Conservation (phyloP, 2,888 invertebrate genomes). For the Macroteleia sp. region DNA sequence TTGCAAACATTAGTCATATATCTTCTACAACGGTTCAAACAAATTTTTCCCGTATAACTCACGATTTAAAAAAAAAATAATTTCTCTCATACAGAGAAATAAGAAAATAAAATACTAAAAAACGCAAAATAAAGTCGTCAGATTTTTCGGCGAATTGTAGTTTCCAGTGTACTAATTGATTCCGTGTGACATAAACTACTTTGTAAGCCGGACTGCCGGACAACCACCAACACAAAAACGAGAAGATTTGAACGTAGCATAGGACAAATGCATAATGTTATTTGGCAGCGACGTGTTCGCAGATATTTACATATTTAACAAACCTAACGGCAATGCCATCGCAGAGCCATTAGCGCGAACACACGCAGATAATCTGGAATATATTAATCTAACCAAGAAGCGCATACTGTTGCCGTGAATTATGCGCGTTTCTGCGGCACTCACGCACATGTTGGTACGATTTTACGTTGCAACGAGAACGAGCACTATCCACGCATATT, state of each 20-base stretch:
- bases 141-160: too few species aligned
- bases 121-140: too few species aligned
- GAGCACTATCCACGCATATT: slow-evolving; percentile 64
- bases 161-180: slow-evolving; percentile 25
- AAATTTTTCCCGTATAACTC: too few species aligned
- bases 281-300: slow-evolving; percentile 37
- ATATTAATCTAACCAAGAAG: slow-evolving; percentile 73
- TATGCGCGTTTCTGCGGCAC: slow-evolving; percentile 68
- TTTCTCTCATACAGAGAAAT: too few species aligned
- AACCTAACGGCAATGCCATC: slow-evolving; percentile 70
- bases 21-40: too few species aligned
- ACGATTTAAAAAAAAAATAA: too few species aligned
- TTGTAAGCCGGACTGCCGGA: slow-evolving; percentile 19
- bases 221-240: slow-evolving; percentile 37
- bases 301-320: slow-evolving; percentile 80
- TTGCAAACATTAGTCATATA: too few species aligned
- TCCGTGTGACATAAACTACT: slow-evolving; percentile 28
- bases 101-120: too few species aligned
- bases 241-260: slow-evolving; percentile 32
- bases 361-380: slow-evolving; percentile 76
- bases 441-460: slow-evolving; percentile 55
- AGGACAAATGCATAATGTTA: slow-evolving; percentile 35
- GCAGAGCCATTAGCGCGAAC: slow-evolving; percentile 74
- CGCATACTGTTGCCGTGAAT: slow-evolving; percentile 74
- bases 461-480: slow-evolving; percentile 65